Evolutionary conservation across 2,888 invertebrate genomes (phyloP).

Genomic region (Spisula solida): DNA sequence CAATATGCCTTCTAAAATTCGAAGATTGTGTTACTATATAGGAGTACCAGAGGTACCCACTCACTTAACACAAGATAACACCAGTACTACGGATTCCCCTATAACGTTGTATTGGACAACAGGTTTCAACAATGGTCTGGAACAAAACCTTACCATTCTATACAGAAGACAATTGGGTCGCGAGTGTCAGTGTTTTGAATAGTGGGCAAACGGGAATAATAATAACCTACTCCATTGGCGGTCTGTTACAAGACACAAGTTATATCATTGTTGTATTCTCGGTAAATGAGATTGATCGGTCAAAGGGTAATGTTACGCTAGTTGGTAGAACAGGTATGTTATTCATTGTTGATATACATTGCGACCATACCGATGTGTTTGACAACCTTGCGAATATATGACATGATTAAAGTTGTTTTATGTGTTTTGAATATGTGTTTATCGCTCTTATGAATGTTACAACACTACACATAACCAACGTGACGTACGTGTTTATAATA

Average conservation of each 20-base stretch:
- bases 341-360: no score
- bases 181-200: neutral
- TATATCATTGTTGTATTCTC: neutral
- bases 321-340: neutral
- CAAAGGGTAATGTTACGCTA: neutral
- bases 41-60: slow-evolving; percentile 1
- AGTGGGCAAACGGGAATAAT: neutral
- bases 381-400: neutral
- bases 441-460: no score
- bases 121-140: neutral
- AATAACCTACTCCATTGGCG: neutral
- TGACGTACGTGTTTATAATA: no score
- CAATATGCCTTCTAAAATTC: no score
- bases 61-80: neutral
- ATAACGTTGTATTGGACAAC: neutral
- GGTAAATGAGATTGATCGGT: neutral
- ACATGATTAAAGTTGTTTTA: neutral
- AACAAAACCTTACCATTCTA: neutral
- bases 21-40: neutral
- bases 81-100: neutral
- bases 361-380: neutral
- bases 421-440: no score
- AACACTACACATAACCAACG: no score
- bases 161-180: neutral
- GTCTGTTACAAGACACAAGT: neutral